Evolutionary conservation across 2,113 vertebrate species (phyloP), one percentile per base, ranked within the genome.

Genomic region (Platysternon megacephalum): DNA sequence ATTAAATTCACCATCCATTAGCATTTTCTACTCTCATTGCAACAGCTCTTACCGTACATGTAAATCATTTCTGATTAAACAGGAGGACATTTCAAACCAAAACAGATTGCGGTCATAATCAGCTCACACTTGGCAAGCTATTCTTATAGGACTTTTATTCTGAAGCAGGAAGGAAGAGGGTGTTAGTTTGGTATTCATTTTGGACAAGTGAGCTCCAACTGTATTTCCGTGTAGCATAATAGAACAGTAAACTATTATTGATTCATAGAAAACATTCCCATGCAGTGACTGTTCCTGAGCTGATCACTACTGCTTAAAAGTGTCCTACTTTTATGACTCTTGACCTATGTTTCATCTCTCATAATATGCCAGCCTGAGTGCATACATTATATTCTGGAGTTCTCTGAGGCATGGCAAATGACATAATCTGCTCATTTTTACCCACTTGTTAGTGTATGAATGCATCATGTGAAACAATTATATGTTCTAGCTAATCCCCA

Each of bases 251-350:
- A 53, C 16, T 76, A 51, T 80, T 85, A 49, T 8, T 74, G 53
- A 26, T n/a, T 92, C 11, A 8, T 2, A 26, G 55, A 83, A 58
- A 92, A 55, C 0, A 0, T 72, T 88, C n/a, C 46, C 51, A 90
- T 90, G 29, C n/a, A 85, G 49, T 61, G 52, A 42, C 76, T 16
- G 42, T 82, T 84, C 3, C 2, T 0, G 3, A 42, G 8, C n/a
- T 79, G 49, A 42, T 32, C 84, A 26, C 14, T 86, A 56, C 51
- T 89, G 44, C n/a, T 48, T 79, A 88, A 49, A 29, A 74, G 16
- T 1, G 0, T 85, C 61, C 72, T 72, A 46, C 0, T 0, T 42
- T 35, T 80, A 5, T 80, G 16, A 56, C 26, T 65, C 79, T 78
- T 68, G 32, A 86, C n/a, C 52, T 91, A 83, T 53, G 6, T 46